Conservation (phyloP, 1,140 invertebrate genomes). For the Caerostris extrusa region DNA sequence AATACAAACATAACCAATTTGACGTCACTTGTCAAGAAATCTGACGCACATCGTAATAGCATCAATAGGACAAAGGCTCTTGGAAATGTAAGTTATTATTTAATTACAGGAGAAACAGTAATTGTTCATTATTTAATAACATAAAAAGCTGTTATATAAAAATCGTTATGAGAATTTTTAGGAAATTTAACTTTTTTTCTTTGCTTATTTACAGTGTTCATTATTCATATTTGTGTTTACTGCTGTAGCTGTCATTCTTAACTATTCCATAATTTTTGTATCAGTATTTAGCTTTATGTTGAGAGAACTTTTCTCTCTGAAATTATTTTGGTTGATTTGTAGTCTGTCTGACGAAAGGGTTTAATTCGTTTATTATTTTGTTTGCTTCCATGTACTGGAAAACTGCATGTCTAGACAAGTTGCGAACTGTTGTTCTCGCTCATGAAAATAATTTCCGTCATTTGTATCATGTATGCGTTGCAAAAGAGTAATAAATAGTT, state of each 20-base stretch:
- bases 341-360: background rate
- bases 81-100: background rate
- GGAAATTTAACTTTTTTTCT: background rate
- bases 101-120: background rate
- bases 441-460: too few species aligned
- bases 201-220: background rate
- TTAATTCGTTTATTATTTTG: background rate
- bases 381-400: background rate
- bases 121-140: too few species aligned
- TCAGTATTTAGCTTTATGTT: background rate
- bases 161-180: too few species aligned
- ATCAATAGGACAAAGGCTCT: conserved; percentile 39
- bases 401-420: conserved; percentile 9
- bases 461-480: too few species aligned
- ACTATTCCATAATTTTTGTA: background rate
- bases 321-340: too few species aligned
- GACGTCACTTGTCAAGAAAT: conserved; percentile 72
- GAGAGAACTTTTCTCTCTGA: background rate
- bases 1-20: background rate
- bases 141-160: too few species aligned
- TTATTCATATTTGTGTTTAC: background rate
- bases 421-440: background rate
- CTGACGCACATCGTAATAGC: conserved; percentile 51
- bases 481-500: too few species aligned
- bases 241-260: conserved; percentile 3